Percentiles rank a stretch among this genome's conserved stretches.
These are phyloP conservation scores for Thecophora atra DNA, from an alignment of 2,888 invertebrate genomes.

Conservation along the genomic window DNA sequence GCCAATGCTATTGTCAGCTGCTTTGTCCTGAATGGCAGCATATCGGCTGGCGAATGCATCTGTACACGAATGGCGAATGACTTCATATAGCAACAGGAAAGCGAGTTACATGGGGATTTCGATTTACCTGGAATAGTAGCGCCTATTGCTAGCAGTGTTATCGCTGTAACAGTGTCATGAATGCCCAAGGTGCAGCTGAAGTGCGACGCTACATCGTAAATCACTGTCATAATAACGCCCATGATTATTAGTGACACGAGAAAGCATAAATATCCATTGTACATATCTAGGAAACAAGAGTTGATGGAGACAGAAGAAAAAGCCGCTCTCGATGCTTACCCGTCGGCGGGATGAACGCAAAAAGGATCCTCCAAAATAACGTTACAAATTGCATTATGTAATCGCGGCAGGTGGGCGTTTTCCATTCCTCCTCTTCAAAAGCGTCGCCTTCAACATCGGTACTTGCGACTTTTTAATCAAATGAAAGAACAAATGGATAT, in stretches of 20 bases:
- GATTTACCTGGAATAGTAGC: slow-evolving; percentile 93
- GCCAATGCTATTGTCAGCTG: slow-evolving; percentile 96
- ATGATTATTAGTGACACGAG: slow-evolving; percentile 90
- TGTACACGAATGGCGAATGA: slow-evolving; percentile 62
- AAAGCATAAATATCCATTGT: slow-evolving; percentile 95
- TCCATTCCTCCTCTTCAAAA: slow-evolving; percentile 69
- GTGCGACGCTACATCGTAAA: slow-evolving; percentile 96
- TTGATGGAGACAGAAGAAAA: not conserved
- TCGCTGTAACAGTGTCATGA: slow-evolving; percentile 96
- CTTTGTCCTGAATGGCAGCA: slow-evolving; percentile 96
- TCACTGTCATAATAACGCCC: slow-evolving; percentile 93
- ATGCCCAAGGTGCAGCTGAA: slow-evolving; percentile 98
- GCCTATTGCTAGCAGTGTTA: slow-evolving; percentile 96
- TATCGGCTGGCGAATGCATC: slow-evolving; percentile 99
- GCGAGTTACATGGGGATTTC: not conserved
- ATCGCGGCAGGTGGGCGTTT: slow-evolving; percentile 86
- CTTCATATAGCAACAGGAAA: not conserved
- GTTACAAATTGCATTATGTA: slow-evolving; percentile 96
- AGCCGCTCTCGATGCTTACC: slow-evolving; percentile 68
- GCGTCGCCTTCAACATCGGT: slow-evolving; percentile 68
- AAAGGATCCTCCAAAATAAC: slow-evolving; percentile 97
- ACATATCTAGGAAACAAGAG: slow-evolving; percentile 75
- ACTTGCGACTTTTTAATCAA: not conserved
- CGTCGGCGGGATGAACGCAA: slow-evolving; percentile 98
- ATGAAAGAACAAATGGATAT: too few species aligned